Base-by-base conservation (phyloP, 2,113 vertebrate species). In the Mus spicilegus region DNA sequence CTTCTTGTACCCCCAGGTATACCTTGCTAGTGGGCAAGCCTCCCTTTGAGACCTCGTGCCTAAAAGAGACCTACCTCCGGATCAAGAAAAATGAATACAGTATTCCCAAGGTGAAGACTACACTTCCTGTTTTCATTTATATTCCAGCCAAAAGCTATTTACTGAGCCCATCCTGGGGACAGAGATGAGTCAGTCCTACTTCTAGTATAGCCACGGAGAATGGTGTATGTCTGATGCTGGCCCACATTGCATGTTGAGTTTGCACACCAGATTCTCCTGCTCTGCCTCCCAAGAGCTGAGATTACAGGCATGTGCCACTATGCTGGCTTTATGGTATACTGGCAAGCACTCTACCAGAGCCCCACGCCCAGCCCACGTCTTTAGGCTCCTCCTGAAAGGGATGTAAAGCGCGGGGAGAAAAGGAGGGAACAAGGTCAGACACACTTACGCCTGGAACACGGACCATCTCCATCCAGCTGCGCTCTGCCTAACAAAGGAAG, bases 81-180 rank as follows among this genome's bases (percentile, higher is more conserved):
- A 99, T 99, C 97, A 99, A 99, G 98, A 99, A 99, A 97, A 99
- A 99, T 4, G 99, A 99, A 82, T 99, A 99, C 96, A 99, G 98
- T 3, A 98, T 99, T 95, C 99, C 99, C 91, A 99, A 99, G 99
- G 99, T 99, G 81, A 97, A 61, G 82, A 84, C 9, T 96, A 0
- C 36, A 39, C 58, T 93, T 33, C 30, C 36, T 49, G 13, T 78
- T 75, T 54, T 75, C 39, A 33, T 95, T 95, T 90, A 39, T 67
- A 80, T 88, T 61, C 36, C 17, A 9, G 7, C 16, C 4, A 16
- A 70, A 88, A 96, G 65, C 65, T 85, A 3, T 67, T 87, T 82
- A 80, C 3, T 75, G 88, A 94, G 33, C 54, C n/a, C 28, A 73
- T 73, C 61, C 39, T 51, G 36, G 69, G 72, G 4, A 42, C 49